Evolutionary conservation across 2,888 invertebrate species (phyloP).

Genomic region (Cheilosia scutellata): DNA sequence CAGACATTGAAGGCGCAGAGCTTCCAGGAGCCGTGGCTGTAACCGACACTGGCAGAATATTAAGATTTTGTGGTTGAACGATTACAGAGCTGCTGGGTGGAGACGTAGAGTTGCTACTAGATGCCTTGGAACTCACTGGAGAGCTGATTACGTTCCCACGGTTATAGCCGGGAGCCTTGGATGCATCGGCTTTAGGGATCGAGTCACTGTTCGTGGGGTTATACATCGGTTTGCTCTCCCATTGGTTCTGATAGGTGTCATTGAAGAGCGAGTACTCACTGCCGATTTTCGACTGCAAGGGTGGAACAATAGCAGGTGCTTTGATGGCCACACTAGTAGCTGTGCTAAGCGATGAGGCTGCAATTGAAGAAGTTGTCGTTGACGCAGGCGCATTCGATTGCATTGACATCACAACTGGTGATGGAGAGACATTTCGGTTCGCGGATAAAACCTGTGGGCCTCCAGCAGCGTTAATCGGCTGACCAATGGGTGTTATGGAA

Average conservation of each 20-base stretch:
- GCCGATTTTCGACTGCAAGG: constrained; percentile 81
- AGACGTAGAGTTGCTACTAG: constrained; percentile 85
- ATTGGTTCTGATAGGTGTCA: constrained; percentile 86
- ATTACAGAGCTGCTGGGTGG: constrained; percentile 83
- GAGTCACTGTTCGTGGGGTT: constrained; percentile 84
- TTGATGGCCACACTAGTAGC: constrained; percentile 71
- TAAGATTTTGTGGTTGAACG: constrained; percentile 74
- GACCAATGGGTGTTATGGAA: constrained; percentile 83
- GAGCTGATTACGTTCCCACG: constrained; percentile 92
- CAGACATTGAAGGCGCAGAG: constrained; percentile 73
- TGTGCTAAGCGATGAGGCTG: constrained; percentile 67
- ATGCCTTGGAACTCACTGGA: constrained; percentile 89
- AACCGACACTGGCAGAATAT: constrained; percentile 76
- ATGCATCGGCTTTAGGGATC: constrained; percentile 89
- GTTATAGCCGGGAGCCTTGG: constrained; percentile 95
- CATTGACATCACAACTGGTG: constrained; percentile 79
- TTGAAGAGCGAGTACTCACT: constrained; percentile 95
- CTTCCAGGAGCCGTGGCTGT: constrained; percentile 74
- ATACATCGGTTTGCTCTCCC: constrained; percentile 84
- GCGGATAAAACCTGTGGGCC: constrained; percentile 39
- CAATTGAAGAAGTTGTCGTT: constrained; percentile 58
- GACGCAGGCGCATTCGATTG: constrained; percentile 80
- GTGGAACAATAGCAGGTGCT: constrained; percentile 80
- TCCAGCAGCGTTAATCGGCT: constrained; percentile 77
- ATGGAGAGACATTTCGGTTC: constrained; percentile 75